phyloP scores from a whole-genome alignment of 2,797 vertebrate species.

The Hoplostethus atlanticus region DNA sequence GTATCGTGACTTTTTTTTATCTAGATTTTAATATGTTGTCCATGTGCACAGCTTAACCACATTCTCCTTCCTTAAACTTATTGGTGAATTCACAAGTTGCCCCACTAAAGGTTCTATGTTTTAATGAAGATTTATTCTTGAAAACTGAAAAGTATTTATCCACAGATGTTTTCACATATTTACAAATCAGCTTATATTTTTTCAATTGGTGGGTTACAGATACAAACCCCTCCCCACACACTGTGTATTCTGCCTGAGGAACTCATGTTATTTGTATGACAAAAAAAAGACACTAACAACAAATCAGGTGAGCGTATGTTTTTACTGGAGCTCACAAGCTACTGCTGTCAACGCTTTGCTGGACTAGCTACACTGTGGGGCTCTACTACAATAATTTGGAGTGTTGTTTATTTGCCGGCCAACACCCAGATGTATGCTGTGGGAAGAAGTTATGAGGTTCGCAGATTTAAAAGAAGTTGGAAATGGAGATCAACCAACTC shows the following conservation, averaged over 20 bases:
- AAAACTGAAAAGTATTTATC: no score
- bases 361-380: slow-evolving; percentile 8
- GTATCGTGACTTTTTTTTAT: no score
- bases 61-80: no score
- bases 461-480: slow-evolving; percentile 27
- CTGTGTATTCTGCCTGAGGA: neutral
- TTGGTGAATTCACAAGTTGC: no score
- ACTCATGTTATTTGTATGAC: slow-evolving; percentile 4
- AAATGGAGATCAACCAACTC: slow-evolving; percentile 3
- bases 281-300: slow-evolving; percentile 1
- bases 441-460: slow-evolving; percentile 44
- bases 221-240: no score
- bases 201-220: no score
- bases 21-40: no score
- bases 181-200: no score
- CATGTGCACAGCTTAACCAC: no score
- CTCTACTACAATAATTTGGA: slow-evolving; percentile 29
- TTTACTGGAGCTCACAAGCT: slow-evolving; percentile 13
- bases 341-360: slow-evolving; percentile 19
- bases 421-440: slow-evolving; percentile 47
- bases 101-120: no score
- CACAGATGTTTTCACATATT: no score
- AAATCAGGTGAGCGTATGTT: slow-evolving; percentile 10
- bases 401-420: slow-evolving; percentile 50
- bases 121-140: no score